Evolutionary conservation across 92 coral and sea anemone species (phyloP).

Genomic region (Epizoanthus fatuus): DNA sequence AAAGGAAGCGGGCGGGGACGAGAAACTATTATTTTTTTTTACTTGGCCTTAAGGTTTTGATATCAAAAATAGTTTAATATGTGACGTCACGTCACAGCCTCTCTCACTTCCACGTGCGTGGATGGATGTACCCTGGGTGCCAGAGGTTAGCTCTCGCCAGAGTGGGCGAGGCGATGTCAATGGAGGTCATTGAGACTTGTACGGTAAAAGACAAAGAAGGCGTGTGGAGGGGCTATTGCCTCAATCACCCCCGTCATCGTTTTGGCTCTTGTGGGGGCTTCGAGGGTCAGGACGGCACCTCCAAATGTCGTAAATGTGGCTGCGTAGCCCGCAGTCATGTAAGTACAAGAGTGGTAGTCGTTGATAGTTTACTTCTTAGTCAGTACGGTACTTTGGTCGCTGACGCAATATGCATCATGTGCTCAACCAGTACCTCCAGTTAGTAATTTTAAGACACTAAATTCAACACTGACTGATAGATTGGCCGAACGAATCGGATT

Average conservation of each 20-base stretch:
- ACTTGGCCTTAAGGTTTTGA: too few species aligned
- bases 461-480: conserved; percentile 1
- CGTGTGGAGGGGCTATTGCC: conserved; percentile 32
- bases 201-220: conserved; percentile 39
- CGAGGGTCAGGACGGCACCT: conserved; percentile 22
- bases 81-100: too few species aligned
- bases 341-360: not conserved
- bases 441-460: not conserved
- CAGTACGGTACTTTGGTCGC: not conserved
- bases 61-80: too few species aligned
- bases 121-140: too few species aligned
- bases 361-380: not conserved
- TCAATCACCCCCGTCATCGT: conserved; percentile 45
- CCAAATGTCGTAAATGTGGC: conserved; percentile 43
- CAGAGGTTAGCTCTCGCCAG: too few species aligned
- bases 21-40: too few species aligned
- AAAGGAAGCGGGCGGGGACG: too few species aligned
- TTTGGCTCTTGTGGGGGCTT: conserved; percentile 34
- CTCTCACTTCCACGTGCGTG: too few species aligned
- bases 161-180: too few species aligned
- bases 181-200: too few species aligned
- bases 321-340: conserved; percentile 47
- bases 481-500: conserved; percentile 10
- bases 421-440: conserved; percentile 6
- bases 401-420: not conserved